These are phyloP conservation scores for Drosophila nigrodunni DNA, from an alignment of 1,140 invertebrate genomes.

Conservation along the genomic window DNA sequence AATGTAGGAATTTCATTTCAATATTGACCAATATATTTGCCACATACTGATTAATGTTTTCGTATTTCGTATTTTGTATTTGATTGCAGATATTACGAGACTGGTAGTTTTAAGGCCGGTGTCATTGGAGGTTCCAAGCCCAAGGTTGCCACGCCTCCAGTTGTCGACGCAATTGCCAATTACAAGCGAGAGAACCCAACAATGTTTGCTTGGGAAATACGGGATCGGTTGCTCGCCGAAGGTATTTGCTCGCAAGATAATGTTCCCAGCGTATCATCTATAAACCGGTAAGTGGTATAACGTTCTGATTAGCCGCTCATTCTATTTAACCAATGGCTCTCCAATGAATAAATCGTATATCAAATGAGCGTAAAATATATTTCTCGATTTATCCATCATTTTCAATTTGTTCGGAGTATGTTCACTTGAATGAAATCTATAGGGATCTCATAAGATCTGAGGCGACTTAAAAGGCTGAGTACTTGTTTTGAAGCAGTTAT, in stretches of 20 bases:
- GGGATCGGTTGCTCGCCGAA: slow-evolving; percentile 97
- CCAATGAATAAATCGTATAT: no score
- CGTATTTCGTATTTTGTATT: not conserved
- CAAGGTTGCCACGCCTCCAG: slow-evolving; percentile 99
- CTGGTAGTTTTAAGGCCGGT: slow-evolving; percentile 99
- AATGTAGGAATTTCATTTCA: no score
- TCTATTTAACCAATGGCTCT: no score
- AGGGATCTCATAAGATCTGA: no score
- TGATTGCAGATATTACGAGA: slow-evolving; percentile 96
- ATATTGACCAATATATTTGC: not conserved
- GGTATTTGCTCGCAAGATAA: slow-evolving; percentile 99
- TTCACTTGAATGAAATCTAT: no score
- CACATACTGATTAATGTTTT: not conserved
- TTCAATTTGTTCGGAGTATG: no score
- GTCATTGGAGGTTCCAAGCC: slow-evolving; percentile 99
- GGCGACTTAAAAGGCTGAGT: no score
- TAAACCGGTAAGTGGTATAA: slow-evolving; percentile 94
- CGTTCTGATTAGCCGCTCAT: no score
- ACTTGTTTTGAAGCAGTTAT: no score
- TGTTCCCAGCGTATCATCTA: slow-evolving; percentile 99
- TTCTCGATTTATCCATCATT: no score
- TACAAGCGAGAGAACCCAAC: slow-evolving; percentile 99
- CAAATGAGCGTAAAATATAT: no score
- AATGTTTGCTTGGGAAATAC: slow-evolving; percentile 99
- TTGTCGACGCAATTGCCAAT: slow-evolving; percentile 98